Evolutionary conservation across 2,113 vertebrate genomes (phyloP).

Genomic region (Anser cygnoides): DNA sequence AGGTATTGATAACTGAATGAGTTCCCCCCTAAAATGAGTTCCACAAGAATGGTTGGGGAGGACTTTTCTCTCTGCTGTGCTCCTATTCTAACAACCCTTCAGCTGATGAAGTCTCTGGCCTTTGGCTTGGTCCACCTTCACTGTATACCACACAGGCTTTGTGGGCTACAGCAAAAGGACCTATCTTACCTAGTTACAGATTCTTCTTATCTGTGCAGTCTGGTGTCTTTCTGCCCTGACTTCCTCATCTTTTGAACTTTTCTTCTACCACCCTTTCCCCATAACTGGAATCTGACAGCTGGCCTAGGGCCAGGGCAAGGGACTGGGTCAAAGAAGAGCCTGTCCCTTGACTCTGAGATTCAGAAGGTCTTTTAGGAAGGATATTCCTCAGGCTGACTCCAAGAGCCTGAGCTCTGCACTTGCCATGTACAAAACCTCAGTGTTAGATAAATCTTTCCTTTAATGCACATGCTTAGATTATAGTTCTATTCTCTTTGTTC

Average conservation of each 20-base stretch:
- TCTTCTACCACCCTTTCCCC: background rate
- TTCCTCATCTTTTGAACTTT: background rate
- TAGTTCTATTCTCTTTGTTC: background rate
- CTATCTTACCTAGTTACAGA: background rate
- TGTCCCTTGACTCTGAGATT: background rate
- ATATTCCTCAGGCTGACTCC: background rate
- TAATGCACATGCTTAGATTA: background rate
- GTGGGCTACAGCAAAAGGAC: background rate
- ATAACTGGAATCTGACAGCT: background rate
- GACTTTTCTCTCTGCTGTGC: background rate
- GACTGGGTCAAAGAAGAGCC: background rate
- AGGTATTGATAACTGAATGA: background rate
- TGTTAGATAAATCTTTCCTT: background rate
- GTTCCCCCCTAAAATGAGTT: background rate
- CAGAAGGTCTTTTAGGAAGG: background rate
- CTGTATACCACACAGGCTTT: background rate
- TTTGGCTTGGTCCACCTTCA: background rate
- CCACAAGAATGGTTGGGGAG: fast-evolving
- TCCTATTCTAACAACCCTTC: background rate
- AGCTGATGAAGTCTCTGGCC: background rate
- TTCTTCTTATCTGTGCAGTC: background rate
- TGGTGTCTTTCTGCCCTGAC: background rate
- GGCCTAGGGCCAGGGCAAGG: background rate
- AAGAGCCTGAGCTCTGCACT: background rate
- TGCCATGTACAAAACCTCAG: background rate